phyloP scores from a whole-genome alignment of 2,888 invertebrate species.

The Chloroclystis v-ata region DNA sequence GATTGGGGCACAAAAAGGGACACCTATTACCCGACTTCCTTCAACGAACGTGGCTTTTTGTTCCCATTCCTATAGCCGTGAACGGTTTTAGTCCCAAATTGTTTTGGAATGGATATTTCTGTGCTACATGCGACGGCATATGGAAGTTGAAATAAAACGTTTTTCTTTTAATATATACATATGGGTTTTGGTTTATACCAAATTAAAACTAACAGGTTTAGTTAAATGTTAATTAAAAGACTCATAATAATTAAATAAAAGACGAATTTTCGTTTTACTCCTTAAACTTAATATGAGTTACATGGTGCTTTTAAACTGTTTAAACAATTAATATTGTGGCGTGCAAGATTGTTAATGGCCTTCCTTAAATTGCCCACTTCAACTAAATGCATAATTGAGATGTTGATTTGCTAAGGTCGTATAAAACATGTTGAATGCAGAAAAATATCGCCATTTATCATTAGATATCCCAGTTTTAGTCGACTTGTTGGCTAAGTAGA shows the following conservation, averaged over 20 bases:
- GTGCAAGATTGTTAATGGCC: conserved; percentile 15
- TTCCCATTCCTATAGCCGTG: conserved; percentile 11
- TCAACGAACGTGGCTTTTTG: conserved; percentile 22
- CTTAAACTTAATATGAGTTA: conserved; percentile 1
- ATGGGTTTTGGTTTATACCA: too few relatives aligned
- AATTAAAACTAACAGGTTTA: too few relatives aligned
- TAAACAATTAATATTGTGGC: conserved; percentile 20
- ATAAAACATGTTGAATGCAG: not conserved
- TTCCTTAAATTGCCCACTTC: conserved; percentile 11
- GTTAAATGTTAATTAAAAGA: too few relatives aligned
- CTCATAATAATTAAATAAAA: too few relatives aligned
- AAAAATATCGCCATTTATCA: too few relatives aligned
- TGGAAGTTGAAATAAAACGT: too few relatives aligned
- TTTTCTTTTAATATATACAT: too few relatives aligned
- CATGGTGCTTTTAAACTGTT: conserved; percentile 4
- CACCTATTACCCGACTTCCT: conserved; percentile 26
- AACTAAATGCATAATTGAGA: conserved; percentile 17
- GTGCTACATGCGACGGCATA: conserved; percentile 11
- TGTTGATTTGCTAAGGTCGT: conserved; percentile 13
- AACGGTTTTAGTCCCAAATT: conserved; percentile 19
- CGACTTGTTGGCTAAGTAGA: too few relatives aligned
- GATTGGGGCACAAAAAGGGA: conserved; percentile 29
- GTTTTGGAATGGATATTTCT: conserved; percentile 16
- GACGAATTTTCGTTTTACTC: not conserved
- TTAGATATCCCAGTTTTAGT: too few relatives aligned